A percentile compares a stretch with the other conserved stretches of the same genome.
Evolutionary conservation across 2,888 invertebrate genomes (phyloP).

Genomic region (Cephus runcator): DNA sequence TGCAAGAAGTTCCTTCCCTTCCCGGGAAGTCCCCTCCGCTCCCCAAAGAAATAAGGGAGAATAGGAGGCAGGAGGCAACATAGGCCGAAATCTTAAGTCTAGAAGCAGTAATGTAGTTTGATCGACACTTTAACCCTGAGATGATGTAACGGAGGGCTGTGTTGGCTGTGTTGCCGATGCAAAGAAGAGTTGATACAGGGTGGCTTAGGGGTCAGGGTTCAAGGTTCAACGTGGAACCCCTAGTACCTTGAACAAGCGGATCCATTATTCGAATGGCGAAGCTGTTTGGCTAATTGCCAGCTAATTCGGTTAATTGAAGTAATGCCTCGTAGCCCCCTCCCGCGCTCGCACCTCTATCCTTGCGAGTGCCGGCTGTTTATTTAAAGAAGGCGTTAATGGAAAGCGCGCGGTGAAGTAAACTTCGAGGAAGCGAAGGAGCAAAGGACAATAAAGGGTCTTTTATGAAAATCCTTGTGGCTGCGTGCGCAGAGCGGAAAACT

Average conservation of each 20-base stretch:
- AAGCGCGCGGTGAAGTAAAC: background rate
- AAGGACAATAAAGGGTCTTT: background rate
- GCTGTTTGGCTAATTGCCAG: slow-evolving; percentile 41
- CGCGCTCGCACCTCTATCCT: no score
- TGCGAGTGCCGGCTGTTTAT: background rate
- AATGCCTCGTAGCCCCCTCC: background rate
- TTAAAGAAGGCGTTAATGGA: slow-evolving; percentile 3
- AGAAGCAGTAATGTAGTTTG: slow-evolving; percentile 46
- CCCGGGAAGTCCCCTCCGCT: background rate
- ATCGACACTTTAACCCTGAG: slow-evolving; percentile 47
- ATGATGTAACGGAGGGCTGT: slow-evolving; percentile 34
- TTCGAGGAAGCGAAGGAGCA: background rate
- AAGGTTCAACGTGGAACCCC: no score
- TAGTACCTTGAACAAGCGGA: background rate
- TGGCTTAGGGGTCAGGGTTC: slow-evolving; percentile 5
- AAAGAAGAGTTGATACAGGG: slow-evolving; percentile 18
- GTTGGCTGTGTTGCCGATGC: no score
- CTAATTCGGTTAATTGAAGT: slow-evolving; percentile 42
- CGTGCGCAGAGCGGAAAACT: no score
- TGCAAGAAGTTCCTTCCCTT: no score
- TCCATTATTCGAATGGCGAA: slow-evolving; percentile 25
- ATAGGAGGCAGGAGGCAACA: background rate
- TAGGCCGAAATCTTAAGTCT: slow-evolving; percentile 26
- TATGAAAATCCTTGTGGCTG: background rate
- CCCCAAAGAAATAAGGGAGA: background rate